Evolutionary conservation across 2,888 invertebrate genomes (phyloP), one percentile per base, ranked within the genome.

Genomic region (Copidosoma aretas): DNA sequence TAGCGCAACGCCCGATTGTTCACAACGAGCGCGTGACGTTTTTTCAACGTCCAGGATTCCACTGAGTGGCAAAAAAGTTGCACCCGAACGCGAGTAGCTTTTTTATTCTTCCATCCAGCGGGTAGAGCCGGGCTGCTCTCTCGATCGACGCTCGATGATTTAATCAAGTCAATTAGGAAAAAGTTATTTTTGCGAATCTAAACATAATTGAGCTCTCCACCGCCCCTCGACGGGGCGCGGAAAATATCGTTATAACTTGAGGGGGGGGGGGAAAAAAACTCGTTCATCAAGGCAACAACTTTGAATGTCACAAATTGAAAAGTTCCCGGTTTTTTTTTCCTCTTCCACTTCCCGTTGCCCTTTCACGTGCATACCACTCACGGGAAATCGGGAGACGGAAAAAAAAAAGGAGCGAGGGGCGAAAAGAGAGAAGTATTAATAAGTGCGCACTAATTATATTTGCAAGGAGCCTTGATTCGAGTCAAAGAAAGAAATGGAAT

Each of bases 371-470:
- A n/a, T n/a, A 32, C 32, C 32, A 32, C 32, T 32, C 32, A 8
- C 32, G 3, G 32, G 17, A 17, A 10, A 17, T 19, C 4, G 21
- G 39, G 10, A 1, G 22, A 49, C 3, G 32, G 52, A 15, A 53
- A 21, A 52, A 21, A 52, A 21, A 12, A 64, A n/a, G 5, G 25
- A 49, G 8, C 32, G 32, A 8, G 32, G 32, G 32, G 3, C 8
- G 32, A 32, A 32, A 32, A 32, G 8, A 32, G 32, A 32, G 32
- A 32, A 32, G 8, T 49, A 60, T 61, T 54, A 68, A 71, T 60
- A 65, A 71, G 63, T 65, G 46, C 46, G 51, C 56, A 60, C 59
- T 71, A 71, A 71, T 71, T 71, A 53, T 71, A 56, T 62, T 65
- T 64, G 60, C 54, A 62, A 68, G 64, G 57, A 62, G 51, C 22